Evolutionary conservation across 2,113 vertebrate species (phyloP), one percentile per base, ranked within the genome.

Genomic region (Paratilapia polleni): DNA sequence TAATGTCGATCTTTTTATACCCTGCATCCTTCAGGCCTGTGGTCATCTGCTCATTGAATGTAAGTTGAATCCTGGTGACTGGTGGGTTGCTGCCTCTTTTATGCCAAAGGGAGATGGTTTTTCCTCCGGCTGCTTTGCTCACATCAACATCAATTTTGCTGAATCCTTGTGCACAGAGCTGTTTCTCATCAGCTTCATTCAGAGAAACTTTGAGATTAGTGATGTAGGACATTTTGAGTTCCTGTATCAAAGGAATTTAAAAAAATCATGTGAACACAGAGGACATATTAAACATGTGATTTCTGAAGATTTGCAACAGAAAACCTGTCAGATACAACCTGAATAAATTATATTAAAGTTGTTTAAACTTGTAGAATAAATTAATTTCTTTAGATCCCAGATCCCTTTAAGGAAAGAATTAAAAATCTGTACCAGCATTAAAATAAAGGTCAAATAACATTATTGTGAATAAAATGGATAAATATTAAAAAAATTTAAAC

Each of bases 51-150:
- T 5, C 0, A 1, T 2, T 41, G 61, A 56, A 76, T 19, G 79
- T 14, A 13, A 80, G 3, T 43, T 85, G 78, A 38, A 88, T 7
- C 38, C 31, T 79, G 75, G 85, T 87, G 58, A 87, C 14, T 34
- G 26, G 1, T 3, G 1, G 2, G 5, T 24, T 0, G 11, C 2
- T 1, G 0, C 2, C 24, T 15, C 5, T 17, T 60, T 49, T 78
- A 38, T 74, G 81, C 87, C 87, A 85, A 28, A 86, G 2, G 13
- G 52, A 43, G n/a, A 58, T 58, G 6, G 0, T 0, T 0, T 47
- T 12, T 24, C 68, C 56, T 43, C 3, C 3, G 11, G 20, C 12
- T 19, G 54, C 61, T 73, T 62, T 4, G 6, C 73, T 84, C 20
- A 88, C 70, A 47, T 61, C 2, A 28, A 17, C 10, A 62, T 36